A percentile compares a stretch with the other conserved stretches of the same genome.
Conservation (phyloP, 2,888 invertebrate genomes). For the Slavum lentiscoides region DNA sequence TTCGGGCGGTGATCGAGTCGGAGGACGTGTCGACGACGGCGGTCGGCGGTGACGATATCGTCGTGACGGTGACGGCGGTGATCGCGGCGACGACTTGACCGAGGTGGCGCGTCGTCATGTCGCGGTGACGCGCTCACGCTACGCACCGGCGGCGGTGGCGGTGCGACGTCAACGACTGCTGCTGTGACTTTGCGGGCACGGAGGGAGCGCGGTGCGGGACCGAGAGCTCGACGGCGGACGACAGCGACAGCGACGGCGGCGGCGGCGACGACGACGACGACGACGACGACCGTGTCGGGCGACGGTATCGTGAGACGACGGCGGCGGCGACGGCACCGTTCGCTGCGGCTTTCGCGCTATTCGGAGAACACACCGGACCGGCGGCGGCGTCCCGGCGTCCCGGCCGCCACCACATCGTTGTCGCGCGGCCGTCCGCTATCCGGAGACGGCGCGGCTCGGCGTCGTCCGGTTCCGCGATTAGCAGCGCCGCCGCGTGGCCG, state of each 20-base stretch:
- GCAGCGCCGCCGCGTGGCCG: too few species aligned
- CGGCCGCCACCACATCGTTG: conserved; percentile 34
- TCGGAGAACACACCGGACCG: not conserved
- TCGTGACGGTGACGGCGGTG: not conserved
- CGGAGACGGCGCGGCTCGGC: not conserved
- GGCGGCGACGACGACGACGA: not conserved
- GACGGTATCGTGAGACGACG: too few species aligned
- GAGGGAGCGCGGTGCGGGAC: not conserved
- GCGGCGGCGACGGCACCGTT: too few species aligned
- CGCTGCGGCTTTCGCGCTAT: not conserved
- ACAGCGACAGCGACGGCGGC: not conserved
- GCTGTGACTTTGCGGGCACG: not conserved
- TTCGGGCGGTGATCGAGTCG: conserved; percentile 46
- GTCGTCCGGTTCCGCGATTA: too few species aligned
- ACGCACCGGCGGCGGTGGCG: conserved; percentile 32
- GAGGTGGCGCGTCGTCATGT: conserved; percentile 43
- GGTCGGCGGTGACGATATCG: not conserved
- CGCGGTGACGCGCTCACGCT: conserved; percentile 43
- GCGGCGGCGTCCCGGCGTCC: conserved; percentile 27
- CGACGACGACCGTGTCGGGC: not conserved
- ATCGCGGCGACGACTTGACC: conserved; percentile 21
- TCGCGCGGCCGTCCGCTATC: conserved; percentile 12
- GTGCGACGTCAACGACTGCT: not conserved
- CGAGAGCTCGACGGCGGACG: not conserved
- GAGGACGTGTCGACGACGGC: not conserved